Evolutionary conservation across 2,797 vertebrate genomes (phyloP), one percentile per base, ranked within the genome.

Genomic region (Brotula barbata): DNA sequence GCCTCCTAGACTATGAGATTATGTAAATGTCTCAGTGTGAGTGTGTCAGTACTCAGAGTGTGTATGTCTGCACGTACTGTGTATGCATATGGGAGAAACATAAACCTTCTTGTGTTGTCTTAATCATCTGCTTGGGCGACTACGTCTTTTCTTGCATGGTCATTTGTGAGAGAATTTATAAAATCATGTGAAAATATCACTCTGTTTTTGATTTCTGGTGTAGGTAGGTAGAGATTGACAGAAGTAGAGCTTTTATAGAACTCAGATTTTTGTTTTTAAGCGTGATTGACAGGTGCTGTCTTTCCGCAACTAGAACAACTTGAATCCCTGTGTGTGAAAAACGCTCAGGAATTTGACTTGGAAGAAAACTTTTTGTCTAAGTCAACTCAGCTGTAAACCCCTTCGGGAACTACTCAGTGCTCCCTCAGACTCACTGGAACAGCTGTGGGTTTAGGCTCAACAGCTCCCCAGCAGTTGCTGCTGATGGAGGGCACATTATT

Each of bases 11-110:
- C 84, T 69, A 83, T n/a, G n/a, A n/a, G n/a, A 79, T 87, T 87
- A 85, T 85, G 84, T 86, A 86, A 86, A 81, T 79, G 65, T 68
- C 53, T 61, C 70, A 80, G 84, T 85, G 81, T 86, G 84, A 73
- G 14, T 78, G 61, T 73, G 59, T 81, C 55, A 40, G 40, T 51
- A 12, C 45, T 44, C 22, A 15, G n/a, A n/a, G 64, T 10, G 14
- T 6, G 44, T 25, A 40, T 42, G 49, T 21, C 48, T 56, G 62
- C 54, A n/a, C n/a, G n/a, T n/a, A n/a, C n/a, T n/a, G n/a, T n/a
- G n/a, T n/a, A n/a, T n/a, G n/a, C n/a, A n/a, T n/a, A n/a, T n/a
- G n/a, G n/a, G n/a, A n/a, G n/a, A n/a, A n/a, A n/a, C n/a, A n/a
- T n/a, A n/a, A n/a, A n/a, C n/a, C n/a, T n/a, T n/a, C n/a, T n/a